phyloP scores from a whole-genome alignment of 2,888 invertebrate species.

The Conistra vaccinii region DNA sequence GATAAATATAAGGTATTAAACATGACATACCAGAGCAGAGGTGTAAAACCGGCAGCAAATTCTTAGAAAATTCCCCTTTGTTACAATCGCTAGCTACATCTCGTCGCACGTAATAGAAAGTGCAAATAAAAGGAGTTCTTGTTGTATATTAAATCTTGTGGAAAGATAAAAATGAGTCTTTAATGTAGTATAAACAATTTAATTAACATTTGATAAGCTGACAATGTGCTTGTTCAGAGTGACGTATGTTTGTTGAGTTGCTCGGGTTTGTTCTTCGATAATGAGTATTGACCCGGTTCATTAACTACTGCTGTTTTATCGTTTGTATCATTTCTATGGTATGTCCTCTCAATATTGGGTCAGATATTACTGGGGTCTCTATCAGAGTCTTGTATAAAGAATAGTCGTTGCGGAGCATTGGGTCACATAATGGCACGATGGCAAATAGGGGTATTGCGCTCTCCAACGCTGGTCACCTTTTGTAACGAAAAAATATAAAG shows the following conservation, averaged over 20 bases:
- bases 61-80: constrained; percentile 53
- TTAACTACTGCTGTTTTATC: constrained; percentile 60
- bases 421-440: constrained; percentile 5
- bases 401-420: constrained; percentile 1
- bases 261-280: constrained; percentile 64
- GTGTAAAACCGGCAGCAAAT: constrained; percentile 54
- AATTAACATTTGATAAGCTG: constrained; percentile 64
- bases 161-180: constrained; percentile 56
- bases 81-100: constrained; percentile 31
- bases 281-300: constrained; percentile 58
- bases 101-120: constrained; percentile 34
- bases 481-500: too few relatives aligned
- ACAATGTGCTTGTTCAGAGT: constrained; percentile 59
- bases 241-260: constrained; percentile 54
- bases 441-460: background rate
- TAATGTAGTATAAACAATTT: constrained; percentile 56
- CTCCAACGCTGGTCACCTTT: background rate
- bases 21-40: constrained; percentile 46
- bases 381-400: constrained; percentile 18
- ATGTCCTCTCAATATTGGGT: constrained; percentile 39
- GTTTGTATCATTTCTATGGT: constrained; percentile 58
- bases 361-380: constrained; percentile 10
- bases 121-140: constrained; percentile 48
- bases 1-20: constrained; percentile 53
- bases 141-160: constrained; percentile 56